phyloP scores from a whole-genome alignment of 2,113 vertebrate genomes.

The Odobenus rosmarus region DNA sequence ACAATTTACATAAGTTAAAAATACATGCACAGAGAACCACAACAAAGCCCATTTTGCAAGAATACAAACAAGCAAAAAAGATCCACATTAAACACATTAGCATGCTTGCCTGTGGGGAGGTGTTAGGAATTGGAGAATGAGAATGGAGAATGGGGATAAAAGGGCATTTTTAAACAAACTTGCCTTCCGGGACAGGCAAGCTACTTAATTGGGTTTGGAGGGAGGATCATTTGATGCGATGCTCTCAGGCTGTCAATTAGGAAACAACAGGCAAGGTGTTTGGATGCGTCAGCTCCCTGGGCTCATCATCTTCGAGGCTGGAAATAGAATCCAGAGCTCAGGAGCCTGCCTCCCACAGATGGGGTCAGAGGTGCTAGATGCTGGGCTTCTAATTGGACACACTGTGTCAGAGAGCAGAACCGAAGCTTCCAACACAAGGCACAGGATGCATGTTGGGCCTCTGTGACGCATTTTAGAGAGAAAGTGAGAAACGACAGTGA shows the following conservation, averaged over 20 bases:
- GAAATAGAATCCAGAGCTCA: conserved; percentile 68
- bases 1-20: background rate
- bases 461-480: conserved; percentile 65
- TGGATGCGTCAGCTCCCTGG: conserved; percentile 67
- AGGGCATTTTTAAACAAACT: background rate
- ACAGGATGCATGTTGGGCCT: conserved; percentile 57
- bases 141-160: background rate
- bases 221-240: conserved; percentile 43
- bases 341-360: conserved; percentile 60
- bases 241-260: conserved; percentile 76
- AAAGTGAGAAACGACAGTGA: background rate
- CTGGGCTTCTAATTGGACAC: conserved; percentile 73
- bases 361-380: conserved; percentile 68
- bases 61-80: background rate
- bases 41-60: conserved; percentile 26
- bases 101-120: background rate
- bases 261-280: conserved; percentile 71
- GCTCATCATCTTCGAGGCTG: conserved; percentile 32
- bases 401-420: conserved; percentile 50
- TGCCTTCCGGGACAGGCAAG: conserved; percentile 55
- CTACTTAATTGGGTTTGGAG: conserved; percentile 74
- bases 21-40: background rate
- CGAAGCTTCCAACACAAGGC: background rate
- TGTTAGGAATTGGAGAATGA: background rate
- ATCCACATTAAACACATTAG: background rate